These are phyloP conservation scores for Tragelaphus imberbis DNA, from an alignment of 2,113 vertebrate genomes.

Conservation along the genomic window DNA sequence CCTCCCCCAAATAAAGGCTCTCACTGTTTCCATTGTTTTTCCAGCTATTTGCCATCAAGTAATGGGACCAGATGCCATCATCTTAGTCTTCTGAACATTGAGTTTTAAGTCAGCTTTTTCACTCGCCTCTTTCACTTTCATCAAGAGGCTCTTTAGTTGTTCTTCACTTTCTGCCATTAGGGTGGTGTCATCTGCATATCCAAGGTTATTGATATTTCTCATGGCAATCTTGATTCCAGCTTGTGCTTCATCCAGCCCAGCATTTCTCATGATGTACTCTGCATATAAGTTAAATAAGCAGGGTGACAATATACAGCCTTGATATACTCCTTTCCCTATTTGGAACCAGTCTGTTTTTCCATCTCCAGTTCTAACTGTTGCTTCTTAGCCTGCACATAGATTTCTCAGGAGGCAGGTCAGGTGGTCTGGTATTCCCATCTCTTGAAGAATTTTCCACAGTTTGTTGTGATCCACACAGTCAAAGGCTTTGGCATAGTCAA, in stretches of 20 bases:
- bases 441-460: background rate
- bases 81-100: too few relatives aligned
- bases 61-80: too few relatives aligned
- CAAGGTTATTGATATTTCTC: too few relatives aligned
- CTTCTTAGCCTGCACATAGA: background rate
- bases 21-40: background rate
- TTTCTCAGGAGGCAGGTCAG: background rate
- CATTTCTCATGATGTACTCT: background rate
- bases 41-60: too few relatives aligned
- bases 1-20: background rate
- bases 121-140: too few relatives aligned
- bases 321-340: background rate
- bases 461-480: background rate
- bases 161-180: too few relatives aligned
- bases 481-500: background rate
- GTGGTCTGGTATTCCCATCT: background rate
- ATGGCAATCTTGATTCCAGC: too few relatives aligned
- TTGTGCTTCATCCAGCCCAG: too few relatives aligned
- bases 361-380: background rate
- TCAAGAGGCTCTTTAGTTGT: too few relatives aligned
- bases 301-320: background rate
- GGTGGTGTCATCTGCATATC: too few relatives aligned
- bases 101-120: too few relatives aligned
- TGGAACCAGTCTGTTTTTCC: background rate
- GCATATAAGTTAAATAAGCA: background rate